These are phyloP conservation scores for Paramuricea clavata DNA, from an alignment of 92 coral and sea anemone species.

Conservation along the genomic window DNA sequence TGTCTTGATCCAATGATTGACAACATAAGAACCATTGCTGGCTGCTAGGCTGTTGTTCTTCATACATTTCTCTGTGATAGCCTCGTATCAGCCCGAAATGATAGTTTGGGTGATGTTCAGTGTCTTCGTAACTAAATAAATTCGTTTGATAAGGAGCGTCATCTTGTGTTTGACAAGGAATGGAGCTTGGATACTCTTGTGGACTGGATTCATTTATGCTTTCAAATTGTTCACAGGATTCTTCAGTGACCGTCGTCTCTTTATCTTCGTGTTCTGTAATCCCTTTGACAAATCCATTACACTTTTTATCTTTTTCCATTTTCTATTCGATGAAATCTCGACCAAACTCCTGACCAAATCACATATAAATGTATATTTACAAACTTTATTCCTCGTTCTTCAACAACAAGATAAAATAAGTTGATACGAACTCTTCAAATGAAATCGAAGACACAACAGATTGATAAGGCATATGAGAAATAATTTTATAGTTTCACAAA, in stretches of 20 bases:
- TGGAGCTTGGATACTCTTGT: neutral
- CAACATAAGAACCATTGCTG: constrained; percentile 65
- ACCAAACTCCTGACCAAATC: neutral
- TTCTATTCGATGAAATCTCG: neutral
- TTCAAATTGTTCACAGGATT: neutral
- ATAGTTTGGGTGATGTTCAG: constrained; percentile 3
- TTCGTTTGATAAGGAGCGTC: neutral
- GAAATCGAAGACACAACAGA: neutral
- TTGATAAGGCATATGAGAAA: neutral
- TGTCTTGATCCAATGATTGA: constrained; percentile 60
- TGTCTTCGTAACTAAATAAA: constrained; percentile 31
- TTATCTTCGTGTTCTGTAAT: neutral
- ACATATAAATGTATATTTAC: neutral
- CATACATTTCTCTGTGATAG: constrained; percentile 94
- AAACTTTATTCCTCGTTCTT: neutral
- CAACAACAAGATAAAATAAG: neutral
- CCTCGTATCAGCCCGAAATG: constrained; percentile 94
- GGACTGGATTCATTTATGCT: neutral
- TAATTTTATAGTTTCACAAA: constrained; percentile 5
- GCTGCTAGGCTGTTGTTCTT: constrained; percentile 60
- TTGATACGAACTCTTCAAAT: neutral
- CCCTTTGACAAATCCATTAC: neutral
- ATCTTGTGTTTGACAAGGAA: neutral
- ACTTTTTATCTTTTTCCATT: neutral
- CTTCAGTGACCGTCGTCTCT: neutral